phyloP scores from a whole-genome alignment of 2,113 vertebrate genomes.

The Cathartes aura region DNA sequence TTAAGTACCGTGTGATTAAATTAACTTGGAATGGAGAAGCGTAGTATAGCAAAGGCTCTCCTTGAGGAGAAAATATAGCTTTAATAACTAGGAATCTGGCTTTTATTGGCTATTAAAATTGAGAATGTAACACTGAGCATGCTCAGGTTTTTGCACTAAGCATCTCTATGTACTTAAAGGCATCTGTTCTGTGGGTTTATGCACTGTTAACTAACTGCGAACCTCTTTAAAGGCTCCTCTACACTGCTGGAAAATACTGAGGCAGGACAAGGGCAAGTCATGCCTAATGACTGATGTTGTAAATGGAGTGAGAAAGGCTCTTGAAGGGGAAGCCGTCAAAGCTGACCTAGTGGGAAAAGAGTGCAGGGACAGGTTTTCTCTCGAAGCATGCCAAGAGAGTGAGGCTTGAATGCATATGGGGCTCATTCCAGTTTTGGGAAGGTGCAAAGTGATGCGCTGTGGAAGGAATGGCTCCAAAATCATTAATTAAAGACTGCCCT shows the following conservation, averaged over 20 bases:
- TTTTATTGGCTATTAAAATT: constrained; percentile 35
- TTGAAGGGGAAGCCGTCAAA: constrained; percentile 16
- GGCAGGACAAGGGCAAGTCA: constrained; percentile 15
- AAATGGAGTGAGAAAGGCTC: constrained; percentile 48
- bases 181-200: constrained; percentile 34
- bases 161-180: not conserved
- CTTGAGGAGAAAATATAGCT: constrained; percentile 30
- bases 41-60: not conserved
- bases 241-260: constrained; percentile 39
- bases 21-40: not conserved
- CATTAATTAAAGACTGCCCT: constrained; percentile 57
- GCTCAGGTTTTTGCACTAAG: not conserved
- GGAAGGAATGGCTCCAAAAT: constrained; percentile 59
- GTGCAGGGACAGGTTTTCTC: not conserved
- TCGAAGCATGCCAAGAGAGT: not conserved
- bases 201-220: constrained; percentile 49
- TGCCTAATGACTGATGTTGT: constrained; percentile 14
- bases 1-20: not conserved
- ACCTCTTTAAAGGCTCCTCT: constrained; percentile 48
- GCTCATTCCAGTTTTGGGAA: constrained; percentile 23
- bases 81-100: constrained; percentile 24
- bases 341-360: constrained; percentile 60
- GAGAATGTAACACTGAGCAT: constrained; percentile 5
- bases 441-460: constrained; percentile 24
- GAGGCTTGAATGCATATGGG: constrained; percentile 1